Base-by-base conservation (phyloP, 2,888 invertebrate genomes). In the Idaea aversata region DNA sequence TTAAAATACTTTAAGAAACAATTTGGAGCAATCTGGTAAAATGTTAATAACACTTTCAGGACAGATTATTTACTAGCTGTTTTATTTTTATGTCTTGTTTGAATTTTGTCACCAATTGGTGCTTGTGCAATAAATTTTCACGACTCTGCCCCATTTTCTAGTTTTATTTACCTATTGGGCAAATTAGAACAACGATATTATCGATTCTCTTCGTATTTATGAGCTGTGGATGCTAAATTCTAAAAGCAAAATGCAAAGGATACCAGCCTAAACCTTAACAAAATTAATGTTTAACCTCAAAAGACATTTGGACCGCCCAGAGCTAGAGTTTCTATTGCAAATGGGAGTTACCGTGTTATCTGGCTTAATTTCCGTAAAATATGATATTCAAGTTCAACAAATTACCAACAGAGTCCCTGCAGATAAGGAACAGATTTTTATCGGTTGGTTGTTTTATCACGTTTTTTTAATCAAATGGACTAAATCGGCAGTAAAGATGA, bases 21-120 rank as follows among this genome's bases (percentile, higher is more conserved):
- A 68, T 61, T 64, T 68, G 61, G 34, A 60, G 62, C 59, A 47
- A 59, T 59, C 64, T 63, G 36, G 64, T 64, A 68, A 68, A 66
- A 66, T 68, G 63, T 66, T 66, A 66, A 68, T 68, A 63, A 68
- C 36, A 59, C 59, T 63, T 64, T 59, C 57, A 34, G 35, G 64
- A 68, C 68, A 66, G 64, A 64, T 66, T 64, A 57, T 67, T 57
- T 47, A 47, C 47, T 47, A 3, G 47, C n/a, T 61, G 34, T 34
- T 61, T 61, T 35, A 61, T 61, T 5, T 35, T 61, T 61, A 34
- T 61, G 61, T 61, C 61, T 61, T 35, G 61, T 34, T 34, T n/a
- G 34, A 34, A 15, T 61, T 15, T 16, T 25, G 61, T 61, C 13
- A 5, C 16, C 36, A 38, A 61, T 35, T 25, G 5, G 10, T 13